Evolutionary conservation across 2,888 invertebrate genomes (phyloP).

Genomic region (Anticlea derivata): DNA sequence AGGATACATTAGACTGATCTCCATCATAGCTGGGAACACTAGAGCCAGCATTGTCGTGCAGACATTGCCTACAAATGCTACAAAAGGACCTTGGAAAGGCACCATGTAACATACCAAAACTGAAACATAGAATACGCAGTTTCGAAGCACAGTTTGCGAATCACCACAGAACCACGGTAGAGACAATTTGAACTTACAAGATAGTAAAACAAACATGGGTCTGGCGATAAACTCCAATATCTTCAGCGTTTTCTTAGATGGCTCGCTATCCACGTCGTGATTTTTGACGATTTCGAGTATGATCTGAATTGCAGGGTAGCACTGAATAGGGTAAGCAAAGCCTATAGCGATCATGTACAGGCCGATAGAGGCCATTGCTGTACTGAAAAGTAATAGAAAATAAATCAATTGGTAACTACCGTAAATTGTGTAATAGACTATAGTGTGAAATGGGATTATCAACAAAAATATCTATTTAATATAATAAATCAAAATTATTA

Average conservation of each 20-base stretch:
- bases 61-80: slow-evolving; percentile 63
- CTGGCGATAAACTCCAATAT: slow-evolving; percentile 44
- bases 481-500: too few relatives aligned
- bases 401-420: too few relatives aligned
- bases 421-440: too few relatives aligned
- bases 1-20: slow-evolving; percentile 59
- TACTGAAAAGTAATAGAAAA: slow-evolving; percentile 38
- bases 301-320: slow-evolving; percentile 56
- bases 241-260: slow-evolving; percentile 36
- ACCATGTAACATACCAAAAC: slow-evolving; percentile 55
- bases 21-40: slow-evolving; percentile 66
- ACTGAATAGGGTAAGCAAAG: slow-evolving; percentile 58
- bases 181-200: too few relatives aligned
- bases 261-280: slow-evolving; percentile 21
- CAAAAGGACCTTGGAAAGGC: slow-evolving; percentile 64
- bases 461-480: too few relatives aligned
- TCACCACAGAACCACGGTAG: too few relatives aligned
- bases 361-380: slow-evolving; percentile 46
- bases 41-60: slow-evolving; percentile 58
- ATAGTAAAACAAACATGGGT: slow-evolving; percentile 49
- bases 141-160: too few relatives aligned
- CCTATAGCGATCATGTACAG: slow-evolving; percentile 52
- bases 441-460: too few relatives aligned
- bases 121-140: slow-evolving; percentile 46
- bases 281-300: slow-evolving; percentile 52